Evolutionary conservation across 2,888 invertebrate genomes (phyloP), one percentile per base, ranked within the genome.

Genomic region (Eubasilissa splendida): DNA sequence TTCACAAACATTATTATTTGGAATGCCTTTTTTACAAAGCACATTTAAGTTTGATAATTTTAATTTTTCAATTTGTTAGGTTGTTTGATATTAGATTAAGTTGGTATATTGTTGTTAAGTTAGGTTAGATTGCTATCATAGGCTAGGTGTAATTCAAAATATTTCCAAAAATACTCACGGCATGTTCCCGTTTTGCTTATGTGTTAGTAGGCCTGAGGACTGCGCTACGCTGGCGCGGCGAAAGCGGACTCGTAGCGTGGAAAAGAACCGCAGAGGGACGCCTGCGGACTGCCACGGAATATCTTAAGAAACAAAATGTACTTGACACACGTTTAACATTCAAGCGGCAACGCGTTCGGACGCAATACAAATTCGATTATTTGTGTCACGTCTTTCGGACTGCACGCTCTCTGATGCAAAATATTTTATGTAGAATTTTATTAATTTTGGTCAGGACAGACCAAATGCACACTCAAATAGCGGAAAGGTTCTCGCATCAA

Each of bases 151-250:
- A 75, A 14, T 63, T 3, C n/a, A 73, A 53, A 59, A 42, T 52
- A 52, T 60, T 14, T 50, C 52, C 14, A 59, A 50, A 76, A 74
- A 42, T 66, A 78, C 78, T 78, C 60, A 78, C 60, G 58, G 71
- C 54, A 12, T 60, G 42, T 66, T 22, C 63, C 70, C 66, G 65
- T 71, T 81, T 65, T 81, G 73, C 74, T 81, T 81, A 74, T 75
- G 60, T 78, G 75, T 81, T 81, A 56, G 31, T 77, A 75, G 73
- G 77, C 50, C 56, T 54, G 77, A 33, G 12, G 42, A 58, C 68
- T 11, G 68, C 56, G 58, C 68, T 71, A 9, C 31, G 33, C n/a
- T 9, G 71, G 54, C 54, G 54, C 54, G 53, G 54, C n/a, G 7
- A 42, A 14, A 71, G 31, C 53, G 31, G 53, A 22, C 53, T 14